Conservation (phyloP, 2,113 vertebrate species). For the Notechis scutatus region DNA sequence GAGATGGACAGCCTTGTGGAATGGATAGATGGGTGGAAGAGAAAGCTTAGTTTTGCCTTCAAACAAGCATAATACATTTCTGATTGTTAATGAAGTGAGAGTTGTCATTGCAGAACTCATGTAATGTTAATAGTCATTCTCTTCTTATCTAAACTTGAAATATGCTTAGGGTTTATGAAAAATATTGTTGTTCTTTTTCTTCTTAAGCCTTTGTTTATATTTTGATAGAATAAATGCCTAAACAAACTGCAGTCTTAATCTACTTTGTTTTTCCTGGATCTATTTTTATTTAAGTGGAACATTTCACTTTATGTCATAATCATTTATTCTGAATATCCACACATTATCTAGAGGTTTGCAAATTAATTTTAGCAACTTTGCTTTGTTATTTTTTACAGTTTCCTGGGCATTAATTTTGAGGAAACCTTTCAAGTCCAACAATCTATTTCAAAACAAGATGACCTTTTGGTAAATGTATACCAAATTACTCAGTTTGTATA, state of each 20-base stretch:
- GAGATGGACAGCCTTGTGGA: neutral
- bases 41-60: neutral
- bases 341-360: neutral
- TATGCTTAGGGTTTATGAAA: neutral
- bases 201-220: slow-evolving; percentile 16
- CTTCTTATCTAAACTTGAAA: neutral
- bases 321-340: neutral
- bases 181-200: neutral
- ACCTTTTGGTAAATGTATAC: neutral
- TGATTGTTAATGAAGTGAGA: neutral
- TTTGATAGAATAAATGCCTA: slow-evolving; percentile 5
- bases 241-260: slow-evolving; percentile 40
- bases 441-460: neutral
- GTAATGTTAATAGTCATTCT: neutral
- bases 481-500: neutral
- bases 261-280: slow-evolving; percentile 11
- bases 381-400: neutral
- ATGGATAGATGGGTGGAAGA: neutral
- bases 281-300: slow-evolving; percentile 28
- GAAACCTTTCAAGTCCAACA: neutral
- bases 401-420: neutral
- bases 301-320: slow-evolving; percentile 22
- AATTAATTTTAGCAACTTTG: neutral
- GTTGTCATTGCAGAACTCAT: neutral
- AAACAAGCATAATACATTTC: neutral